Base-by-base conservation (phyloP, 2,113 vertebrate genomes). In the Triplophysa rosa region DNA sequence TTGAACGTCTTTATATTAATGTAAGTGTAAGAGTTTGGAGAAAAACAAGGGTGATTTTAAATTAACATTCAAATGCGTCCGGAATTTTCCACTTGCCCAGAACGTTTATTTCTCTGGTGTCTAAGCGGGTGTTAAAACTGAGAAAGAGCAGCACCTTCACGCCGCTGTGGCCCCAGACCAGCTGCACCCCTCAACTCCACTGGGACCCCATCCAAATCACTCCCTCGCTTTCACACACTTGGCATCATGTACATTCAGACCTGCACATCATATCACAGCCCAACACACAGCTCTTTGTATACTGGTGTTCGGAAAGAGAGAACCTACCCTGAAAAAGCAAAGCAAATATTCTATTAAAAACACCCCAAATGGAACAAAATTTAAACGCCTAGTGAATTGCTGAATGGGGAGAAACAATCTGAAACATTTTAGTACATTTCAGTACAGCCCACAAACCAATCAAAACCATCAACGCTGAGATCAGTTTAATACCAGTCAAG, bases 281-380 rank as follows among this genome's bases (percentile, higher is more conserved):
- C 84, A 88, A 92, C 90, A 93, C 90, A 89, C 83, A 86, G 86
- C 82, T 91, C 91, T 92, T 93, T 93, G 91, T 93, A 87, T 74
- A 67, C 58, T 77, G 64, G 10, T 84, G 86, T 89, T 82, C 86
- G 87, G 87, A 84, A 86, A 71, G 64, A 66, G 33, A 64, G 67
- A 54, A 80, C 52, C 67, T 52, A 37, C 26, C 42, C 37, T 58
- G 62, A 69, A 72, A 71, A 69, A 75, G 79, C 72, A 65, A 79
- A 82, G 67, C 66, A 78, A 68, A 84, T 64, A 78, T 47, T 74
- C 65, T 24, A 75, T 33, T 9, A 62, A 77, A 70, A 80, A 73
- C 64, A 45, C 26, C 17, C 23, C 13, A 29, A 21, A 63, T 56
- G 33, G 56, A 59, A 54, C 33, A 54, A 29, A 78, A 65, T 63